Evolutionary conservation across 1,140 invertebrate species (phyloP), one percentile per base, ranked within the genome.

Genomic region (Sarcophaga bullata): DNA sequence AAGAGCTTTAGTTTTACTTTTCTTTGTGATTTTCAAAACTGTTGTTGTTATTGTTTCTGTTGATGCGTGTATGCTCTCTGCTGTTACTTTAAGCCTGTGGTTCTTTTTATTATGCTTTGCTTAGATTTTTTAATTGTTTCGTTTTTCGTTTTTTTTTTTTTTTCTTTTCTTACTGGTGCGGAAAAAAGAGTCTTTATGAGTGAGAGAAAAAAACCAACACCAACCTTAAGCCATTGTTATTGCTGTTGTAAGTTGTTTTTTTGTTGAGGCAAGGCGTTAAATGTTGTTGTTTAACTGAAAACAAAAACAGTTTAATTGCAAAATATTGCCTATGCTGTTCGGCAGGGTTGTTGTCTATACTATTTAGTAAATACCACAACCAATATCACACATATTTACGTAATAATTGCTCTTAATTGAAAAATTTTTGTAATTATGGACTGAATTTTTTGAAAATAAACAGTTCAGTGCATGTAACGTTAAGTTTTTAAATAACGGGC

Each of bases 101-200:
- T 76, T 76, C 49, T 8, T 75, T 72, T 72, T 49, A 49, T 76
- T 49, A 17, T 50, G 9, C 47, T 76, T 76, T 76, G 19, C 73
- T 76, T 76, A 50, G 73, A 76, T 76, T 76, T 76, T 76, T 76
- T 76, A 76, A 76, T 76, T 76, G 73, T 50, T 76, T 76, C 73
- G 58, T 62, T 15, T 72, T 72, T 17, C 8, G 3, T 72, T 72
- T 17, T 76, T 49, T 17, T 49, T 49, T 17, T 76, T 3, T 76
- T n/a, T 50, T 50, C 37, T 10, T 76, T 49, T 76, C 15, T 47
- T 76, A n/a, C 73, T 76, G 73, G 15, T 76, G 15, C 37, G 13
- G 1, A 8, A 76, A 76, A 76, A 76, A 76, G 73, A 76, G 73
- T 49, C 47, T 76, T 49, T 19, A 72, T 19, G 37, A 25, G 62